These are phyloP conservation scores for Idris sp. DNA, from an alignment of 1,140 invertebrate species.

Conservation along the genomic window DNA sequence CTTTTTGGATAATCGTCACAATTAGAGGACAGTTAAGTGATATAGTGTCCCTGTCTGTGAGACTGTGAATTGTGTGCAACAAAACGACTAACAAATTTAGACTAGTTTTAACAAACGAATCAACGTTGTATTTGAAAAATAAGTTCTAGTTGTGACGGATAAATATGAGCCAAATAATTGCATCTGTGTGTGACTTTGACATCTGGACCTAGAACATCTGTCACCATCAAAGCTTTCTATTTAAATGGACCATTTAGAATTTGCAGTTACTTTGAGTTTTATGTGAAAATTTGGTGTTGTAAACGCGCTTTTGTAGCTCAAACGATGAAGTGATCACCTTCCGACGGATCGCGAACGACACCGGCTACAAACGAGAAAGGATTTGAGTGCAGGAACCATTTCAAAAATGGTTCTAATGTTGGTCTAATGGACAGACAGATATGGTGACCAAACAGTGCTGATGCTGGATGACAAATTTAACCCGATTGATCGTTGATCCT, in stretches of 20 bases:
- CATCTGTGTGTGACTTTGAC: not conserved
- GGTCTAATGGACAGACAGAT: not conserved
- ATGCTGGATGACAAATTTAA: not conserved
- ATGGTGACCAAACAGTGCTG: not conserved
- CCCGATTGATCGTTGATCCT: constrained; percentile 35
- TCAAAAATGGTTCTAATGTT: constrained; percentile 1
- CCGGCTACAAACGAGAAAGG: no score
- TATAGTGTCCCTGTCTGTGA: constrained; percentile 32
- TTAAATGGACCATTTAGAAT: not conserved
- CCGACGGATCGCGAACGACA: constrained; percentile 35
- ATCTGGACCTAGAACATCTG: constrained; percentile 6
- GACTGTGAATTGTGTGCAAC: constrained; percentile 41
- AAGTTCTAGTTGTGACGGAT: no score
- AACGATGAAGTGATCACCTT: constrained; percentile 3
- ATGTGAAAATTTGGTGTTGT: not conserved
- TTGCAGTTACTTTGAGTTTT: not conserved
- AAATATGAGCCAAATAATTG: no score
- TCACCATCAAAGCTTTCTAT: not conserved
- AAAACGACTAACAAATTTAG: constrained; percentile 9
- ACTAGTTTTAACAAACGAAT: no score
- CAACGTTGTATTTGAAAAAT: no score
- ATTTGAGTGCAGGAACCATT: no score
- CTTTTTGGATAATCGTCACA: not conserved
- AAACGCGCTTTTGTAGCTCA: not conserved
- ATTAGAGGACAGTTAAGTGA: constrained; percentile 21